These are phyloP conservation scores for Carassius auratus DNA, from an alignment of 2,113 vertebrate species.

Conservation along the genomic window DNA sequence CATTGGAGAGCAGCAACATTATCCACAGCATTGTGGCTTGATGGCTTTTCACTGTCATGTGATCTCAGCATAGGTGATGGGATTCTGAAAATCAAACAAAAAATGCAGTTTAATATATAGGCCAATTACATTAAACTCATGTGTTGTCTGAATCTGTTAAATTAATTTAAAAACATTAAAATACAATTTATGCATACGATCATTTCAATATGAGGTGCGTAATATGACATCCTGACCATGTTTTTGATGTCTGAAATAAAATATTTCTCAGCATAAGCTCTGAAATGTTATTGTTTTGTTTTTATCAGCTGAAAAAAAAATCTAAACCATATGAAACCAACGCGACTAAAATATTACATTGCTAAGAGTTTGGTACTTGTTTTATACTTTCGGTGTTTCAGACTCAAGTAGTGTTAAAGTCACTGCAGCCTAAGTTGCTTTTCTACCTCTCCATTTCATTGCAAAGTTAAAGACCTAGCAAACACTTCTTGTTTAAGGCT, in stretches of 20 bases:
- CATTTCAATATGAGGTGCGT: background rate
- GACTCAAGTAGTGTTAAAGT: background rate
- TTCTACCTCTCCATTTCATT: background rate
- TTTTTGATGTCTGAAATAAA: background rate
- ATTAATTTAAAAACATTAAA: background rate
- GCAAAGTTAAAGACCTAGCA: background rate
- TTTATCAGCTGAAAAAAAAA: background rate
- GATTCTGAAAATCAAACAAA: conserved; percentile 75
- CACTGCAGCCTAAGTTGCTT: background rate
- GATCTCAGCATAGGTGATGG: conserved; percentile 88
- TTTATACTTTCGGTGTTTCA: background rate
- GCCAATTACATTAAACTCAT: background rate
- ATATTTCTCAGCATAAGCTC: background rate
- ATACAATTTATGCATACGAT: background rate
- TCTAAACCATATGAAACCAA: background rate
- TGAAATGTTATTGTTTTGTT: background rate
- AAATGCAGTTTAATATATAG: background rate
- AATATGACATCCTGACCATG: background rate
- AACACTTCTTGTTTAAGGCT: background rate
- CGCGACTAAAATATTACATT: too few species aligned
- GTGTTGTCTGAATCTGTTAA: background rate
- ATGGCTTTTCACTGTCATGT: conserved; percentile 82
- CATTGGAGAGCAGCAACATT: conserved; percentile 79
- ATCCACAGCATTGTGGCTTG: conserved; percentile 76
- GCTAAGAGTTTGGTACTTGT: background rate